Conservation (phyloP, 2,113 vertebrate genomes). For the Albula goreensis region DNA sequence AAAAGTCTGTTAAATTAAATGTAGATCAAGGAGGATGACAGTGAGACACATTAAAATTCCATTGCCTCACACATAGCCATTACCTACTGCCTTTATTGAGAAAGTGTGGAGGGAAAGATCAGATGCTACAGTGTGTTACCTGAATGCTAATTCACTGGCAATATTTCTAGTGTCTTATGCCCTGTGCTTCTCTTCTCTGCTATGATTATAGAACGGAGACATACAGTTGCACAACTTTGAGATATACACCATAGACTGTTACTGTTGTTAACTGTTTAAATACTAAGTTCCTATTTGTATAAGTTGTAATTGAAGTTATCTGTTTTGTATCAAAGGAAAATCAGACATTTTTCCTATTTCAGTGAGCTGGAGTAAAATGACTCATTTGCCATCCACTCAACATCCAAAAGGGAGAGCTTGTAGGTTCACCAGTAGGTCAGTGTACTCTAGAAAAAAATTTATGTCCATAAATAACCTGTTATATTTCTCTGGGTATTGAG, state of each 20-base stretch:
- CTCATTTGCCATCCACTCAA: background rate
- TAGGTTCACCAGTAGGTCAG: conserved; percentile 62
- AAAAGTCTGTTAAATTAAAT: conserved; percentile 34
- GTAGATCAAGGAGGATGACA: conserved; percentile 45
- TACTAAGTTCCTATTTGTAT: background rate
- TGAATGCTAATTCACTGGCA: background rate
- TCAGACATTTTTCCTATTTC: background rate
- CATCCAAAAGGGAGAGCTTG: conserved; percentile 30
- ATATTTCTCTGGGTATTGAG: conserved; percentile 51
- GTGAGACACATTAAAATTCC: conserved; percentile 39
- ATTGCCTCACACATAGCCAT: conserved; percentile 41
- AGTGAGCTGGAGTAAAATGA: background rate
- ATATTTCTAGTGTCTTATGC: background rate
- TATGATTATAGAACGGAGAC: background rate
- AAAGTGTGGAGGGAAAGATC: conserved; percentile 10
- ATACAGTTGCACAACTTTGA: background rate
- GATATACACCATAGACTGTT: too few relatives aligned
- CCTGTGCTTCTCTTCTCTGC: background rate
- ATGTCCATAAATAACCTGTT: conserved; percentile 55
- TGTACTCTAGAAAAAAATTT: conserved; percentile 65
- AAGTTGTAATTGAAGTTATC: background rate
- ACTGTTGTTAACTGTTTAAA: background rate
- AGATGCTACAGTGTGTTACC: background rate
- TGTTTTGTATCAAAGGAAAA: background rate
- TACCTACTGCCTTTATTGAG: conserved; percentile 24